These are phyloP conservation scores for Myotis myotis DNA, from an alignment of 2,797 vertebrate genomes.

Conservation along the genomic window DNA sequence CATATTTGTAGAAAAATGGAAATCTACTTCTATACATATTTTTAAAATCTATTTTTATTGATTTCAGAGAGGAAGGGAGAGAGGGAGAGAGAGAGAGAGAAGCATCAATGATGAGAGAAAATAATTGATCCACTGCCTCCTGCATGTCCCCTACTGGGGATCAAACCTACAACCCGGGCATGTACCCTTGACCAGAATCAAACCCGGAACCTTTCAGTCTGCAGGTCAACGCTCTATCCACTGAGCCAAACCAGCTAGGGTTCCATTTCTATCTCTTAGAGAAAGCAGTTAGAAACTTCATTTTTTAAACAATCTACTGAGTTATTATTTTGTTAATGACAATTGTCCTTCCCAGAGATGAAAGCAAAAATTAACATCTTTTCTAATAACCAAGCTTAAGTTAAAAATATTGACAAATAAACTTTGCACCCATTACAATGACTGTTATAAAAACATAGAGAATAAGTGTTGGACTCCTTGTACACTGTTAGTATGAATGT, in stretches of 20 bases:
- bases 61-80: too few species aligned
- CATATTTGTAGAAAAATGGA: not conserved
- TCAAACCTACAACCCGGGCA: too few species aligned
- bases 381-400: not conserved
- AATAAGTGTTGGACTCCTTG: not conserved
- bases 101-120: too few species aligned
- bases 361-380: not conserved
- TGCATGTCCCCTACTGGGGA: too few species aligned
- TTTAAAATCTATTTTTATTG: too few species aligned
- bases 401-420: not conserved
- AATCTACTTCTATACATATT: not conserved
- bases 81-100: too few species aligned
- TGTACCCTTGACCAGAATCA: too few species aligned
- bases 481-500: not conserved
- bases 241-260: too few species aligned
- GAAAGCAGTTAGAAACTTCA: not conserved
- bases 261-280: not conserved
- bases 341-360: not conserved
- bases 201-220: too few species aligned
- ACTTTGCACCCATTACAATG: not conserved
- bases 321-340: slow-evolving; percentile 13
- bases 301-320: not conserved
- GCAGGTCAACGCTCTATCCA: too few species aligned
- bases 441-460: not conserved
- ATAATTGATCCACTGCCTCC: too few species aligned